phyloP scores from a whole-genome alignment of 2,888 invertebrate genomes.

The Protodeltote pygarga region DNA sequence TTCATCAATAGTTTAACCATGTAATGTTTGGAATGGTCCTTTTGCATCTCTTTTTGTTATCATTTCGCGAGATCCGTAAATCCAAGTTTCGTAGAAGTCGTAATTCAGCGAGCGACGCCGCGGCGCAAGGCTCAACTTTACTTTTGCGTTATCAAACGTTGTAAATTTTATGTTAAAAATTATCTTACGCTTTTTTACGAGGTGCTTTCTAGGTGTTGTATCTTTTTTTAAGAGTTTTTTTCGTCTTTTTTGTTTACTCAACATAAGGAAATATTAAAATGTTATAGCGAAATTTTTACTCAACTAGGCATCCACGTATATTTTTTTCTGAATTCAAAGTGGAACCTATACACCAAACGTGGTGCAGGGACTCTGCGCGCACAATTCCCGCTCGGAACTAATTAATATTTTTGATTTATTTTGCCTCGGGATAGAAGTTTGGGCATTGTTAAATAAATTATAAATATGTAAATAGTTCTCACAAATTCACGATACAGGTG shows the following conservation, averaged over 20 bases:
- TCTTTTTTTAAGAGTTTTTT: slow-evolving; percentile 2
- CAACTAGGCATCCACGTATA: too few species aligned
- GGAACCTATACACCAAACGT: too few species aligned
- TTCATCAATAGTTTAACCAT: not conserved
- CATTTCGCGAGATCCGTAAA: slow-evolving; percentile 10
- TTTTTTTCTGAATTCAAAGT: too few species aligned
- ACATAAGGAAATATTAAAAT: too few species aligned
- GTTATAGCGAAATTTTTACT: too few species aligned
- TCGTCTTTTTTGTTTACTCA: not conserved
- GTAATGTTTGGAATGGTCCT: not conserved
- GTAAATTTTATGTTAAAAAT: slow-evolving; percentile 21
- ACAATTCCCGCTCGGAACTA: too few species aligned
- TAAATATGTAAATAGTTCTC: too few species aligned
- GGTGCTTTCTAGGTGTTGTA: slow-evolving; percentile 2
- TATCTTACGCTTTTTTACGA: slow-evolving; percentile 6
- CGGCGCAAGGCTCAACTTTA: slow-evolving; percentile 18
- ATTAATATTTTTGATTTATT: too few species aligned
- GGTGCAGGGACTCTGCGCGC: too few species aligned
- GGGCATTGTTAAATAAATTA: too few species aligned
- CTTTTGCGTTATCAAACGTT: slow-evolving; percentile 30
- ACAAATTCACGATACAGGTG: too few species aligned
- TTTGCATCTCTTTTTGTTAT: not conserved
- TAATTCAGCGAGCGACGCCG: slow-evolving; percentile 18
- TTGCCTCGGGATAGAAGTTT: too few species aligned
- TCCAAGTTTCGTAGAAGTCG: slow-evolving; percentile 27